Base-by-base conservation (phyloP, 2,113 vertebrate genomes). In the Eulemur rufifrons region DNA sequence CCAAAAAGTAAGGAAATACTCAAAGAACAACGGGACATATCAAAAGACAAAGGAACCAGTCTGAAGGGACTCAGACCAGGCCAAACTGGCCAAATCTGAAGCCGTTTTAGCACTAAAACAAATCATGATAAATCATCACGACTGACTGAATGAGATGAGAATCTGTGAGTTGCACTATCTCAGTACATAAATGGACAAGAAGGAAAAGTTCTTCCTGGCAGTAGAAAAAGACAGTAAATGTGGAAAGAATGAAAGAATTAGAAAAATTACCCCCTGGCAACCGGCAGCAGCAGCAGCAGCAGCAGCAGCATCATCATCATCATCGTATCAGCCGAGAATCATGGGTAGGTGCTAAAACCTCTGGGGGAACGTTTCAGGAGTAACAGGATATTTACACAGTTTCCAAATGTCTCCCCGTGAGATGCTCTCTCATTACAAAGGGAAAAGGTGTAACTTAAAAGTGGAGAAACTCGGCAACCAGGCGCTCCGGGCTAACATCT, bases 401-500 rank as follows among this genome's bases (percentile, higher is more conserved):
- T 21, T 88, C 73, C 45, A 45, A 45, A 45, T 59, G 20, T 47
- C 54, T 39, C 21, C 66, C 56, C n/a, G 2, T 0, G 17, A 68
- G 10, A 45, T 37, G 39, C 20, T 61, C 12, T 39, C 4, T 14
- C 9, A n/a, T n/a, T 9, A 47, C 32, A 85, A 61, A 83, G 66
- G 25, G 8, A 54, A 20, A 56, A 69, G 5, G 15, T 47, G 18
- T 52, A 66, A 23, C 34, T 61, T 39, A 50, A 76, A 20, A 52
- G n/a, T 2, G 12, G 63, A 42, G 39, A 59, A 27, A 12, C 1
- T 27, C n/a, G 25, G 21, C 50, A 12, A 29, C 27, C 23, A n/a
- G 29, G 29, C 0, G 0, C 66, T 14, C 8, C 64, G 17, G 37
- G 21, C 25, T 6, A 69, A 23, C 14, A 2, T 12, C 20, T 39